Base-by-base conservation (phyloP, 2,113 vertebrate genomes). In the Hippocampus zosterae region DNA sequence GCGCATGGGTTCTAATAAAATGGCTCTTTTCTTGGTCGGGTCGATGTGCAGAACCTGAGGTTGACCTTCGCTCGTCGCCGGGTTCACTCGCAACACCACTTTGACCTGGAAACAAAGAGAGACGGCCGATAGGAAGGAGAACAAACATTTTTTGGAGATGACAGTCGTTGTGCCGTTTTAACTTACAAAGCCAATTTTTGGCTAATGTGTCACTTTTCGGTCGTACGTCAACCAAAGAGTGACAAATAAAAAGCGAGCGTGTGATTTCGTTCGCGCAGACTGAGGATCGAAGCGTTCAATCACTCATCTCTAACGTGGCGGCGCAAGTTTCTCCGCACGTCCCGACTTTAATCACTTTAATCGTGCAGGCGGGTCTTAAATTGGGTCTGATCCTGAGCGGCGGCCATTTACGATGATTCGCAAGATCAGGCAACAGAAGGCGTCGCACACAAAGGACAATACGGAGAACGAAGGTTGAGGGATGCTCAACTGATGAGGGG, bases 61-160 rank as follows among this genome's bases (percentile, higher is more conserved):
- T 65, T 81, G 87, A 48, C 78, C 67, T 40, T 79, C 75, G 10
- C 73, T 77, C 56, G 59, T 68, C 10, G 46, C 56, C 5, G 91
- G 89, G 46, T 79, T 85, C 23, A 92, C 82, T 61, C 90, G 85
- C 75, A 92, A 71, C 69, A 92, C 74, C 4, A 93, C 90, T 88
- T 83, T 91, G 37, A 92, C 89, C 88, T 93, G 85, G 16, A 41
- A 67, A 53, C 16, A 48, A 63, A 46, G 44, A 10, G 40, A 50
- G 5, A 9, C 15, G 3, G 9, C 19, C 23, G 29, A 60, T 5
- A 18, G 57, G 57, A 33, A 60, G 25, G 13, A 65, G 6, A 50
- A 18, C 48, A 21, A 7, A 18, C 6, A 7, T 5, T 50, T 19
- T 7, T 50, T 21, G 5, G 2, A 7, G n/a, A 50, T 50, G 21